Evolutionary conservation across 2,888 invertebrate genomes (phyloP).

Genomic region (Drosophila mayaguana): DNA sequence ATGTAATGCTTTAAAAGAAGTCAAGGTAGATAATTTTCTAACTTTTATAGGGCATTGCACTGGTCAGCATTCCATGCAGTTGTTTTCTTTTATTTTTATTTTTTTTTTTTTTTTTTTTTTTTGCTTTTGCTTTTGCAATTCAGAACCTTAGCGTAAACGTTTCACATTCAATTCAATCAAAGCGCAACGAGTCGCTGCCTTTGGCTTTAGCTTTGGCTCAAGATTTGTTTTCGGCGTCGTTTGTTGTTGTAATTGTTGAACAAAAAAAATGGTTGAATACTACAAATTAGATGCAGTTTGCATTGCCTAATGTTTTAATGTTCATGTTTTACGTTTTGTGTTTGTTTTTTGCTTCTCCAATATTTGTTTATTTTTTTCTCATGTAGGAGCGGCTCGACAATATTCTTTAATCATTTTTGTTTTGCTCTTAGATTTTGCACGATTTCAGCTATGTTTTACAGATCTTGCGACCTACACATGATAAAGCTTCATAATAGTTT

Average conservation of each 20-base stretch:
- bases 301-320: conserved; percentile 49
- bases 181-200: conserved; percentile 71
- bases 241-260: conserved; percentile 61
- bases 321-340: conserved; percentile 49
- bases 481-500: background rate
- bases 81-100: conserved; percentile 2
- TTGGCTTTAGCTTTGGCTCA: conserved; percentile 48
- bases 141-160: conserved; percentile 49
- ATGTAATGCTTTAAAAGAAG: background rate
- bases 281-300: conserved; percentile 74
- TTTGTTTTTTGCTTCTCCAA: conserved; percentile 9
- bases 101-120: conserved; percentile 26
- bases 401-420: background rate
- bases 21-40: too few species aligned
- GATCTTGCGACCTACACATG: background rate
- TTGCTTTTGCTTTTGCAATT: conserved; percentile 31
- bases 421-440: background rate
- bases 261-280: conserved; percentile 64
- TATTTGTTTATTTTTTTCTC: conserved; percentile 12
- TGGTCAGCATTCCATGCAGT: background rate
- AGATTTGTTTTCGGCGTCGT: conserved; percentile 73
- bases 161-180: conserved; percentile 76
- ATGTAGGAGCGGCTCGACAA: conserved; percentile 38
- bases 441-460: conserved; percentile 3
- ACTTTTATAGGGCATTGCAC: conserved; percentile 2